These are phyloP conservation scores for Ciconia stormi DNA, from an alignment of 2,113 vertebrate species.

Conservation along the genomic window DNA sequence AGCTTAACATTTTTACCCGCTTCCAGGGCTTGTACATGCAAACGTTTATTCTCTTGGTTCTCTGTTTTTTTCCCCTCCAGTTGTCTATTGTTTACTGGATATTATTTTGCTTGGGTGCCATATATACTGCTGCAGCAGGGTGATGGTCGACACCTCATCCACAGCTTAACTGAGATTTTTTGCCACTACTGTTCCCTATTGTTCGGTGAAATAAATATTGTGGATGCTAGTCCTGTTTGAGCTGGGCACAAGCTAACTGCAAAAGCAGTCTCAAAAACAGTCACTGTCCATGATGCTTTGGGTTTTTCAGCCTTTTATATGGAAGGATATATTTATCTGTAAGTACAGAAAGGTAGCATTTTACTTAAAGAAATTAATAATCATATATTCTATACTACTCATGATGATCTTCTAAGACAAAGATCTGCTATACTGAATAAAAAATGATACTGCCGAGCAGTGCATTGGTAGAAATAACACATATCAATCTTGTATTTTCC, in stretches of 20 bases:
- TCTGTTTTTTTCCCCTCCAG: neutral
- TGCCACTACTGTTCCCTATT: neutral
- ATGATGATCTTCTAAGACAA: neutral
- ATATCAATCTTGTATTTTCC: neutral
- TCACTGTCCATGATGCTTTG: neutral
- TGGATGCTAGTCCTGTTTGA: neutral
- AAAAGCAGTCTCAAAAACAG: neutral
- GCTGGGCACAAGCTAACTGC: neutral
- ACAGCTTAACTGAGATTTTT: neutral
- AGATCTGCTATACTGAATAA: neutral
- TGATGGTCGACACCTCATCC: neutral
- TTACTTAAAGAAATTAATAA: neutral
- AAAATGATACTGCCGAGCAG: neutral
- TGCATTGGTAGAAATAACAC: neutral
- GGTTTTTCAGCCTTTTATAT: neutral
- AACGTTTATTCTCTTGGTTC: neutral
- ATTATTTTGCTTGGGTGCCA: neutral
- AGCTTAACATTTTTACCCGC: neutral
- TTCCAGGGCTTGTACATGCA: neutral
- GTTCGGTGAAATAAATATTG: neutral
- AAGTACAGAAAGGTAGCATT: neutral
- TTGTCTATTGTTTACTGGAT: neutral
- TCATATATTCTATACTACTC: neutral
- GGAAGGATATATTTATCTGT: neutral
- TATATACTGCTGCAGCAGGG: neutral